phyloP scores from a whole-genome alignment of 2,797 vertebrate genomes.

The Sphenodon punctatus region DNA sequence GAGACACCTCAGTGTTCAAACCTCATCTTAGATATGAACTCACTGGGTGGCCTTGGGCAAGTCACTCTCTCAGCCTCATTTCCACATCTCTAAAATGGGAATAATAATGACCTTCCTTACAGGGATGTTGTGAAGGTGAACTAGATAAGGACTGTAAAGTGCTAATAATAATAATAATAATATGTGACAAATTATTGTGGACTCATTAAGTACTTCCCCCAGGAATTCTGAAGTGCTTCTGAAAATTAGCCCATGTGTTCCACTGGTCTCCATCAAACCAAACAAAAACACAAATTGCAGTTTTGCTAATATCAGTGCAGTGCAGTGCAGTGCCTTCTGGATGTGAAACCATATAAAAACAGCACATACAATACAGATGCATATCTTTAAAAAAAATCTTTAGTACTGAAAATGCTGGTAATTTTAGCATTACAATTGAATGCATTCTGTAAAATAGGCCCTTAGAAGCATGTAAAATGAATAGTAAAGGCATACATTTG shows the following conservation, averaged over 20 bases:
- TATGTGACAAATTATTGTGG: too few species aligned
- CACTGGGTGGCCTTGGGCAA: too few species aligned
- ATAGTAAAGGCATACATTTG: neutral
- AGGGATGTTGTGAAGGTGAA: too few species aligned
- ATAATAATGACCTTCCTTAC: too few species aligned
- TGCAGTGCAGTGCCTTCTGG: neutral
- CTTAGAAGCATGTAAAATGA: neutral
- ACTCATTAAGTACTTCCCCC: neutral
- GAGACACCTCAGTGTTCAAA: too few species aligned
- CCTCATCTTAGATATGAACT: too few species aligned
- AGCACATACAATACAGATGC: neutral
- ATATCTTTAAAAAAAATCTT: too few species aligned
- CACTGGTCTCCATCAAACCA: neutral
- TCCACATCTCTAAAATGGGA: too few species aligned
- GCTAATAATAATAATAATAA: too few species aligned
- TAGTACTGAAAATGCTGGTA: neutral
- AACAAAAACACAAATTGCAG: neutral
- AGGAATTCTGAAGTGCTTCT: neutral
- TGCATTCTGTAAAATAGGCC: neutral
- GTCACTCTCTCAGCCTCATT: too few species aligned
- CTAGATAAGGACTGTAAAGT: too few species aligned
- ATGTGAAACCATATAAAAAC: neutral
- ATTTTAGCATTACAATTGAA: neutral
- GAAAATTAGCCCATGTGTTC: neutral
- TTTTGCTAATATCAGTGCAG: neutral